These are phyloP conservation scores for Hypotaenidia okinawae DNA, from an alignment of 2,797 vertebrate species.

Conservation along the genomic window DNA sequence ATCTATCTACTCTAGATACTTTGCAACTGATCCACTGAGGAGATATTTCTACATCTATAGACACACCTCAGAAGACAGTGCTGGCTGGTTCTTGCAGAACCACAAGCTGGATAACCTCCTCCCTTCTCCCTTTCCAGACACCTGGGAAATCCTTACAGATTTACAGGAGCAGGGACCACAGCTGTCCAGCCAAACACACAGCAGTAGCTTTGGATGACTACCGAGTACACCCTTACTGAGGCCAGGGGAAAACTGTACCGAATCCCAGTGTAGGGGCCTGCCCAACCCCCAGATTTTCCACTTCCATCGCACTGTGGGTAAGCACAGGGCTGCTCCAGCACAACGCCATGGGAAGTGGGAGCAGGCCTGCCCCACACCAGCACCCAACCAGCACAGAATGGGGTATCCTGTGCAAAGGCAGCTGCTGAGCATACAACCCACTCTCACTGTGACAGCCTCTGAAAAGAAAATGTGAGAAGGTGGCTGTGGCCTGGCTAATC, in stretches of 20 bases:
- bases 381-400: background rate
- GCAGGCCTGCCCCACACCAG: background rate
- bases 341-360: rapidly evolving
- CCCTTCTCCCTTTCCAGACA: background rate
- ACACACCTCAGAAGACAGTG: background rate
- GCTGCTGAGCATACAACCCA: too few relatives aligned
- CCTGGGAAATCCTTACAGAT: background rate
- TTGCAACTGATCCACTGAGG: background rate
- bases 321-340: rapidly evolving
- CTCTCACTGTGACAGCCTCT: too few relatives aligned
- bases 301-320: rapidly evolving
- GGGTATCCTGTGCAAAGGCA: background rate
- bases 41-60: too few relatives aligned
- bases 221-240: background rate
- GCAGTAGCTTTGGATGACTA: background rate
- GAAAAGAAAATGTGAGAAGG: background rate
- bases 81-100: background rate
- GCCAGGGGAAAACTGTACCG: background rate
- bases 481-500: background rate
- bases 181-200: background rate
- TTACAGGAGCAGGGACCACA: background rate
- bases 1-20: background rate
- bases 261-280: rapidly evolving
- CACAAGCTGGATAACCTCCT: background rate
- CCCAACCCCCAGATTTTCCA: background rate